Evolutionary conservation across 2,797 vertebrate genomes (phyloP).

Genomic region (Poecilia wingei): DNA sequence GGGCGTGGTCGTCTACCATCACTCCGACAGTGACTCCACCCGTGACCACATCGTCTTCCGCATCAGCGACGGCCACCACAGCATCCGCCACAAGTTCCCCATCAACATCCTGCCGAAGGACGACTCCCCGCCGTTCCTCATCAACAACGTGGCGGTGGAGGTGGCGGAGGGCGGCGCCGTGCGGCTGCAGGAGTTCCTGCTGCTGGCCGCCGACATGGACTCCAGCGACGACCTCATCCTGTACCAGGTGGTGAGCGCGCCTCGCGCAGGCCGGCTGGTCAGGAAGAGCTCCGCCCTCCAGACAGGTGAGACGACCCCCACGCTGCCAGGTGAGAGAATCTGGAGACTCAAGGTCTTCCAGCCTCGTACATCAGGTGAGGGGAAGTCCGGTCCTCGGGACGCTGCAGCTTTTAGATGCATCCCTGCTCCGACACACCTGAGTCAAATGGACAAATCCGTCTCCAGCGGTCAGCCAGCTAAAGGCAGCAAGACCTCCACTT

Average conservation of each 20-base stretch:
- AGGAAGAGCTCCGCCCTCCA: conserved; percentile 60
- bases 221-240: conserved; percentile 76
- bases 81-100: conserved; percentile 78
- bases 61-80: conserved; percentile 81
- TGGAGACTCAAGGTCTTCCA: background rate
- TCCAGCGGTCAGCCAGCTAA: too few relatives aligned
- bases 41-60: conserved; percentile 78
- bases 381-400: too few relatives aligned
- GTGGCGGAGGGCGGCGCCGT: conserved; percentile 61
- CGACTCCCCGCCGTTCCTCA: conserved; percentile 76
- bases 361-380: too few relatives aligned
- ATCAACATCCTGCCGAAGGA: conserved; percentile 79
- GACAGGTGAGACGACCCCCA: conserved; percentile 51
- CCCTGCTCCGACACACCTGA: too few relatives aligned
- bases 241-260: conserved; percentile 51
- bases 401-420: too few relatives aligned
- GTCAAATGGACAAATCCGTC: too few relatives aligned
- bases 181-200: conserved; percentile 61
- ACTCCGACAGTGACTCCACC: conserved; percentile 81
- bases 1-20: conserved; percentile 78
- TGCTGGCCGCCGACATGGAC: conserved; percentile 78
- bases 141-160: conserved; percentile 77
- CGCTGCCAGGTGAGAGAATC: background rate
- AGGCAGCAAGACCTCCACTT: too few relatives aligned
- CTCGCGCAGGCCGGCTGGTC: conserved; percentile 64